Evolutionary conservation across 2,113 vertebrate genomes (phyloP).

Genomic region (Eubucco bourcierii): DNA sequence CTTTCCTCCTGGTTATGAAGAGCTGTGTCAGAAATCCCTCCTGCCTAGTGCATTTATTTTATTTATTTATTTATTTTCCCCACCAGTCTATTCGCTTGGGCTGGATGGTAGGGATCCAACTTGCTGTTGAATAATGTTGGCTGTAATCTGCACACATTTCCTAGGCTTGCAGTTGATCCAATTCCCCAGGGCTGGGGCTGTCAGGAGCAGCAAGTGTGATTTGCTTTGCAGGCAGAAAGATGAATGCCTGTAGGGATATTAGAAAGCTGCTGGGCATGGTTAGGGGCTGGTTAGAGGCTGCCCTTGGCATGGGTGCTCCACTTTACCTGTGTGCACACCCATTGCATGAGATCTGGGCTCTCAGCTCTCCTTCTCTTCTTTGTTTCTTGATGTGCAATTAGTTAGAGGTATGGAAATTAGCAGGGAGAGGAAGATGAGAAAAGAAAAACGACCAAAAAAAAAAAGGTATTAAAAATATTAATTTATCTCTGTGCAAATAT

Average conservation of each 20-base stretch:
- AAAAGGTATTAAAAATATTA: background rate
- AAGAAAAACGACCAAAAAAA: too few species aligned
- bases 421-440: background rate
- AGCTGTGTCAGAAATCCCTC: background rate
- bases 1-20: conserved; percentile 12
- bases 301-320: background rate
- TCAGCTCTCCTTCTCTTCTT: background rate
- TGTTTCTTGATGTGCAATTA: background rate
- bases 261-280: rapidly evolving
- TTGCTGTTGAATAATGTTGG: background rate
- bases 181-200: background rate
- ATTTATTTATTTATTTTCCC: background rate
- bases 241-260: background rate
- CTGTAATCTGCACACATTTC: background rate
- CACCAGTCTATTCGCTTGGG: background rate
- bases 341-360: background rate
- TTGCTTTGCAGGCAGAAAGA: conserved; percentile 8
- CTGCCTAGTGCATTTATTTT: background rate
- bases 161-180: background rate
- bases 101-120: background rate
- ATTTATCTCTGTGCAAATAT: conserved; percentile 1
- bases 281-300: background rate
- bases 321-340: background rate
- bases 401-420: background rate
- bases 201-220: background rate